These are phyloP conservation scores for Bagarius yarrelli DNA, from an alignment of 2,113 vertebrate genomes.

Conservation along the genomic window DNA sequence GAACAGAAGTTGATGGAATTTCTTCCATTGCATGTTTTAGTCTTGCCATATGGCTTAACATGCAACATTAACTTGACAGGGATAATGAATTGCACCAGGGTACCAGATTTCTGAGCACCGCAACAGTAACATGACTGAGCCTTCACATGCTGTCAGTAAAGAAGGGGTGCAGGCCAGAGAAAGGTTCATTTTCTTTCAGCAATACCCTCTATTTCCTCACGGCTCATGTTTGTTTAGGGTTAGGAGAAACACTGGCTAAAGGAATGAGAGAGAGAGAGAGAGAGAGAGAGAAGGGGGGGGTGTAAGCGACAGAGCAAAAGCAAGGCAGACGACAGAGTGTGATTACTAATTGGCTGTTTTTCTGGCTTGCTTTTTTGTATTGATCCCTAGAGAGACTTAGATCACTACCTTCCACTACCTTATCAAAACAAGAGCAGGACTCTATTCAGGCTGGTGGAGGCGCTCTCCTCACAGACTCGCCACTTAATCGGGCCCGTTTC, in stretches of 20 bases:
- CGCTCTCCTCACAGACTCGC: conserved; percentile 22
- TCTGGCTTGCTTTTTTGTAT: conserved; percentile 68
- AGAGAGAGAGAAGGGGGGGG: neutral
- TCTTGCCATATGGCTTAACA: conserved; percentile 87
- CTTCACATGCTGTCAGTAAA: conserved; percentile 17
- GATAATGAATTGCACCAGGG: conserved; percentile 84
- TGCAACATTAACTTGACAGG: conserved; percentile 91
- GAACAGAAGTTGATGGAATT: conserved; percentile 87
- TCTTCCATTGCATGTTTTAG: conserved; percentile 84
- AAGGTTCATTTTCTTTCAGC: conserved; percentile 79
- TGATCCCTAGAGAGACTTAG: conserved; percentile 71
- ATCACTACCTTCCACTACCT: conserved; percentile 71
- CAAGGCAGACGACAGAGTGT: conserved; percentile 58
- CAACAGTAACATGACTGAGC: conserved; percentile 41
- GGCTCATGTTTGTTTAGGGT: conserved; percentile 59
- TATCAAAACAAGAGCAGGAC: conserved; percentile 63
- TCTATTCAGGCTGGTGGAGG: conserved; percentile 57
- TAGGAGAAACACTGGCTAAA: conserved; percentile 50
- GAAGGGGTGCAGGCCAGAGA: conserved; percentile 59
- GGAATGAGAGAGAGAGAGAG: conserved; percentile 51
- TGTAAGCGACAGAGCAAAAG: neutral
- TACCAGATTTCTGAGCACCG: conserved; percentile 43
- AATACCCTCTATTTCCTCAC: conserved; percentile 76
- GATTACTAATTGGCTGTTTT: conserved; percentile 74
- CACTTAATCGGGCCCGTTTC: conserved; percentile 37